Evolutionary conservation across 2,888 invertebrate species (phyloP).

Genomic region (Chrysolina oricalcia): DNA sequence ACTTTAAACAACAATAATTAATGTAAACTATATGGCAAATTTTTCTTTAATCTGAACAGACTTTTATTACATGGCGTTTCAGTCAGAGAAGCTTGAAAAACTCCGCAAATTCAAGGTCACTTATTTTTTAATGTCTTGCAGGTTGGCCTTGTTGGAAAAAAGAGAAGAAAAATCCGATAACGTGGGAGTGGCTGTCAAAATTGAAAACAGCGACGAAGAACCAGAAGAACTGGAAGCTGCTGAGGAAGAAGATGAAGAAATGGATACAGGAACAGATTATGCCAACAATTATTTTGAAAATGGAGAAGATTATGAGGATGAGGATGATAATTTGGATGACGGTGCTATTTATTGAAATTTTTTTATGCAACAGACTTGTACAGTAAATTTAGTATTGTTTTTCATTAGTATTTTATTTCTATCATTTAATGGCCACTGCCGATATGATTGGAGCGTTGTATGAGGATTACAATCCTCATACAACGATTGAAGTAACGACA

Average conservation of each 20-base stretch:
- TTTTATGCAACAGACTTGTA: background rate
- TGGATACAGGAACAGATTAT: slow-evolving; percentile 92
- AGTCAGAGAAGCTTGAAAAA: too few species aligned
- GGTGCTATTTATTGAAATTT: slow-evolving; percentile 82
- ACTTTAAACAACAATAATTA: too few species aligned
- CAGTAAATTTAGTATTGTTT: background rate
- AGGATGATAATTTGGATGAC: slow-evolving; percentile 89
- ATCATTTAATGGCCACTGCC: background rate
- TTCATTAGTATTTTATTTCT: background rate
- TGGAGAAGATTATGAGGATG: slow-evolving; percentile 90
- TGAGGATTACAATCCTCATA: too few species aligned
- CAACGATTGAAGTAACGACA: too few species aligned
- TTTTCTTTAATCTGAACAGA: too few species aligned
- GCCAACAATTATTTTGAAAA: slow-evolving; percentile 92
- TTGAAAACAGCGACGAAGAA: slow-evolving; percentile 73
- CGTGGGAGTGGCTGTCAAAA: slow-evolving; percentile 62
- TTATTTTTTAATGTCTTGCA: slow-evolving; percentile 45
- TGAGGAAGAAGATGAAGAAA: slow-evolving; percentile 85
- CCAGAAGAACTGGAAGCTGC: slow-evolving; percentile 75
- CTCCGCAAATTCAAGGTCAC: too few species aligned
- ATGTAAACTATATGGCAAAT: too few species aligned
- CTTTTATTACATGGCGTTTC: too few species aligned
- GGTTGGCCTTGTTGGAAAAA: slow-evolving; percentile 75
- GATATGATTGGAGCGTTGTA: too few species aligned
- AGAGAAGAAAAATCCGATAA: slow-evolving; percentile 75